A percentile compares a stretch with the other conserved stretches of the same genome.
Evolutionary conservation across 2,888 invertebrate genomes (phyloP).

Genomic region (Drosophila nigritarsus): DNA sequence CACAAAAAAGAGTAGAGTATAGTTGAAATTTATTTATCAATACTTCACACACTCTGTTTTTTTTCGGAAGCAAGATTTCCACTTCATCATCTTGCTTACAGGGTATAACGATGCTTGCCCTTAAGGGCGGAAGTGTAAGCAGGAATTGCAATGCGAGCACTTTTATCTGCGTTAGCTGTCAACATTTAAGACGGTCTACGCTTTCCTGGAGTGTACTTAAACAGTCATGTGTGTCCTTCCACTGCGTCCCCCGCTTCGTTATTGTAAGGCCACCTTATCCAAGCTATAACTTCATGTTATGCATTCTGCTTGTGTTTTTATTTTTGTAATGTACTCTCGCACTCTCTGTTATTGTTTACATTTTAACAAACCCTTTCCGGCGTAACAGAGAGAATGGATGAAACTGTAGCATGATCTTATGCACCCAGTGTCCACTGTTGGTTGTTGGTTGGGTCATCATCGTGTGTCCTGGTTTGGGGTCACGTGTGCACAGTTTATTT

Average conservation of each 20-base stretch:
- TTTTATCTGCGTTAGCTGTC: constrained; percentile 69
- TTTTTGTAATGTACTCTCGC: constrained; percentile 37
- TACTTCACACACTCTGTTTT: neutral
- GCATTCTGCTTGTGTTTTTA: constrained; percentile 36
- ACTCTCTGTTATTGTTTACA: constrained; percentile 33
- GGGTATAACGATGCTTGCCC: constrained; percentile 32
- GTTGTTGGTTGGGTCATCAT: constrained; percentile 43
- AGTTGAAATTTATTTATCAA: neutral
- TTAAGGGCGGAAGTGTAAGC: constrained; percentile 57
- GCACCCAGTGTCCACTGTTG: constrained; percentile 24
- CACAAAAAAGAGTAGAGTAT: neutral
- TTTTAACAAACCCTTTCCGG: constrained; percentile 13
- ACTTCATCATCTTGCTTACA: constrained; percentile 1
- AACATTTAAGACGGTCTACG: constrained; percentile 63
- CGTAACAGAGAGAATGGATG: neutral
- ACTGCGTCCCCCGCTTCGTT: neutral
- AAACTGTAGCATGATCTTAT: constrained; percentile 41
- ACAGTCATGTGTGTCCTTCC: constrained; percentile 51
- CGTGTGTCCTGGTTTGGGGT: constrained; percentile 60
- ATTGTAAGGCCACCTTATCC: constrained; percentile 40
- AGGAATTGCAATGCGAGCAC: constrained; percentile 71
- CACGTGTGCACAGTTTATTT: constrained; percentile 78
- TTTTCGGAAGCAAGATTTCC: neutral
- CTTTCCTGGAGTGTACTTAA: constrained; percentile 59
- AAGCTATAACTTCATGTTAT: constrained; percentile 52